Evolutionary conservation across 1,140 invertebrate species (phyloP), one percentile per base, ranked within the genome.

Genomic region (Ericerus pela): DNA sequence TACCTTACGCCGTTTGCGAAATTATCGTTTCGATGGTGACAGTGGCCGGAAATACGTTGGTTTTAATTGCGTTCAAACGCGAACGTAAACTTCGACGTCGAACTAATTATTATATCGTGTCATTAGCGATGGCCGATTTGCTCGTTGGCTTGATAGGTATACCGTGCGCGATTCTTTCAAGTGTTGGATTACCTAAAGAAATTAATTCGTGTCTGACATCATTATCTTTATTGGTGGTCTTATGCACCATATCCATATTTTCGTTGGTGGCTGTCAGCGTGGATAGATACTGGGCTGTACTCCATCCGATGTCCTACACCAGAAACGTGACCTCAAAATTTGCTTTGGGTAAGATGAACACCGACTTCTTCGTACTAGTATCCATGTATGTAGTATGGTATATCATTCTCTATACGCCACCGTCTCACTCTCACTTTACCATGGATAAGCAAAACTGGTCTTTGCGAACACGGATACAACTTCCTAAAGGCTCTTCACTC

Each of bases 191-290:
- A 24, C 88, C 88, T 1, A 76, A 71, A 27, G 81, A 88, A 66
- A 72, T 88, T 2, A 76, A 88, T 67, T 79, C 82, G 12, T 92
- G 88, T 68, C 71, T 92, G 27, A 87, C 90, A 66, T 89, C 87
- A n/a, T 78, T 88, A 4, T 91, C 87, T 0, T 69, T 91, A 29
- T 73, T 94, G 57, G 78, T 93, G 54, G 84, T 92, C 36, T 72
- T 93, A 24, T 94, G 89, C 64, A 93, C 89, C 29, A 87, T 89
- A 61, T 91, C 87, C 61, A 94, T 94, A 59, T 87, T 94, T 65
- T 88, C 85, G 66, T 70, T 94, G 62, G 84, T 94, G 1, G 89
- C 87, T 2, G 88, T 94, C 2, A 88, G 86, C 18, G 78, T 92
- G 55, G 89, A 94, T 73, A 76, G 89, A 36, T 93, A 91, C 68